Evolutionary conservation across 2,888 invertebrate genomes (phyloP).

Genomic region (Sphaeridia pumilis): DNA sequence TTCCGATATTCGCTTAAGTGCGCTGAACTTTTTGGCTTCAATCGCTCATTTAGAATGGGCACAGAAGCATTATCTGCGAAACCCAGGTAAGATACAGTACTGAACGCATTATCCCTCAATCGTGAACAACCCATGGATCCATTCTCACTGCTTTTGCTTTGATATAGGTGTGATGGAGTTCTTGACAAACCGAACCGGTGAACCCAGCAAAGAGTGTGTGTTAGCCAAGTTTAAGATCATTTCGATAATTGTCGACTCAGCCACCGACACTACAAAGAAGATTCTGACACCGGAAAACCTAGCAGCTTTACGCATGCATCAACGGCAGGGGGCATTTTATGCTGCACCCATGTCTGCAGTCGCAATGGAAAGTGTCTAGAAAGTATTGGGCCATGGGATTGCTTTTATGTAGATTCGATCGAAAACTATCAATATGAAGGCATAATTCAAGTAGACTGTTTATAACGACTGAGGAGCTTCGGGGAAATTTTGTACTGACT

Average conservation of each 20-base stretch:
- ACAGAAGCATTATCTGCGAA: constrained; percentile 32
- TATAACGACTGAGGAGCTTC: too few species aligned
- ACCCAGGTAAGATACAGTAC: constrained; percentile 18
- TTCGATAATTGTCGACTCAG: constrained; percentile 38
- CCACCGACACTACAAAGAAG: constrained; percentile 30
- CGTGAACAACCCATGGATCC: background rate
- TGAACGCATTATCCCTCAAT: too few species aligned
- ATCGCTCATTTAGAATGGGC: constrained; percentile 35
- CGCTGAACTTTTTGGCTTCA: constrained; percentile 29
- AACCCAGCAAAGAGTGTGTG: constrained; percentile 41
- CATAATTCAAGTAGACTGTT: background rate
- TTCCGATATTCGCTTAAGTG: constrained; percentile 30
- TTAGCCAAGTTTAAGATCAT: constrained; percentile 42
- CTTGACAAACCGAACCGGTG: constrained; percentile 42
- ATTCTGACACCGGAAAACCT: constrained; percentile 40
- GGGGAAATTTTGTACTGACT: too few species aligned
- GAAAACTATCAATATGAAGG: background rate
- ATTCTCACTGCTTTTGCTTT: background rate
- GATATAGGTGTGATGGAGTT: constrained; percentile 42
- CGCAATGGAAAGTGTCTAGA: constrained; percentile 40
- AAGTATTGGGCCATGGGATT: background rate
- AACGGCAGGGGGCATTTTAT: constrained; percentile 42
- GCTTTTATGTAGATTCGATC: background rate
- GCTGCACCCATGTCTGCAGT: constrained; percentile 40
- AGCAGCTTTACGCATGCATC: constrained; percentile 39